Base-by-base conservation (phyloP, 2,797 vertebrate genomes). In the Poecilia velifera region DNA sequence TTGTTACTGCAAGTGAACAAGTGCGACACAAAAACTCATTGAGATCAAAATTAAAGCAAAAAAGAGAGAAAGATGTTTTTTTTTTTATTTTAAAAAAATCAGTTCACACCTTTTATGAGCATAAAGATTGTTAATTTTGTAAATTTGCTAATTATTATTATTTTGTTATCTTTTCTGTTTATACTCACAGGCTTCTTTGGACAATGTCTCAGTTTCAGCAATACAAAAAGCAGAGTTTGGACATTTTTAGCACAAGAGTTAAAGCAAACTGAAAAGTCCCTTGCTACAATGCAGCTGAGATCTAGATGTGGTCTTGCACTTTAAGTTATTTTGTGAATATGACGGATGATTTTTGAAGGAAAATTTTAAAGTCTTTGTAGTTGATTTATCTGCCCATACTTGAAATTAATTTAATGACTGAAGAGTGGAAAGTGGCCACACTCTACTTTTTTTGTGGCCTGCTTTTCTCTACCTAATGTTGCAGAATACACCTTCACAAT, bases 401-500 rank as follows among this genome's bases (percentile, higher is more conserved):
- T 89, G 82, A 91, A 82, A 83, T 76, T 68, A 49, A 92, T 87
- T 86, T 82, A 89, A 88, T 79, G 77, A 84, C 81, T 85, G 74
- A 84, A 47, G 53, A 81, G 81, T 78, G 89, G 86, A 92, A 87
- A 43, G 83, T 43, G 79, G 88, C 92, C 88, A 90, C 89, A 83
- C 78, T 84, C 81, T 86, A 88, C 93, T 28, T 71, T 88, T 84
- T 84, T 85, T 84, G 45, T 16, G 74, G 74, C 31, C 81, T 90
- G 88, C 85, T 90, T 89, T 89, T 84, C 51, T 74, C 71, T 74
- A 89, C 90, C 90, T 92, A 91, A 84, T 91, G 81, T 73, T 89
- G 84, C 82, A 87, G 76, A 76, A 79, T 74, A 74, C 85, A 76
- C 77, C 77, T 76, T 85, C 81, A 83, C 86, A 94, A 95, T 94